phyloP scores from a whole-genome alignment of 2,888 invertebrate species.

The Entomobrya proxima region DNA sequence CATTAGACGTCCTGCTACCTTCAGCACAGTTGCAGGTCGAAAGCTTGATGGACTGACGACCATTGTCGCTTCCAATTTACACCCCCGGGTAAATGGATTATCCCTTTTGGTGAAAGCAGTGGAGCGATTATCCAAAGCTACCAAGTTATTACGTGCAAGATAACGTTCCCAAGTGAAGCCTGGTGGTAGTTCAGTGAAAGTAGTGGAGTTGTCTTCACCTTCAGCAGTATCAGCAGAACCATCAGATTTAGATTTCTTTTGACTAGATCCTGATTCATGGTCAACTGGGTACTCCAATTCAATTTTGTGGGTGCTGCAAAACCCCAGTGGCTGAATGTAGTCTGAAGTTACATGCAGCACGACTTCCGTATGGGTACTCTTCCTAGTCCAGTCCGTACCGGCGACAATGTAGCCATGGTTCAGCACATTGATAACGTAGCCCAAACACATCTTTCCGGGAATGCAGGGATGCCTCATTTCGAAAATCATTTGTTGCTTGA shows the following conservation, averaged over 20 bases:
- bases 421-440: constrained; percentile 28
- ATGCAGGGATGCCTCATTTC: constrained; percentile 59
- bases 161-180: no score
- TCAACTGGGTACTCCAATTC: neutral
- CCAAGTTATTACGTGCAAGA: no score
- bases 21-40: constrained; percentile 41
- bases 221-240: neutral
- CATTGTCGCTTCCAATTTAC: constrained; percentile 53
- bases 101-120: neutral
- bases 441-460: constrained; percentile 35
- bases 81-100: constrained; percentile 38
- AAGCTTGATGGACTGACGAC: constrained; percentile 10
- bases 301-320: constrained; percentile 7
- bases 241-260: neutral
- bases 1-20: constrained; percentile 31
- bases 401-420: constrained; percentile 62
- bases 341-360: constrained; percentile 28
- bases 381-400: constrained; percentile 38
- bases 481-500: constrained; percentile 40
- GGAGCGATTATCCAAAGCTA: no score
- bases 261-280: neutral
- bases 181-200: neutral
- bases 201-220: neutral
- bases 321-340: constrained; percentile 12
- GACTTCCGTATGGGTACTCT: neutral